Evolutionary conservation across 2,888 invertebrate species (phyloP).

Genomic region (Eueremaeus valkanovi): DNA sequence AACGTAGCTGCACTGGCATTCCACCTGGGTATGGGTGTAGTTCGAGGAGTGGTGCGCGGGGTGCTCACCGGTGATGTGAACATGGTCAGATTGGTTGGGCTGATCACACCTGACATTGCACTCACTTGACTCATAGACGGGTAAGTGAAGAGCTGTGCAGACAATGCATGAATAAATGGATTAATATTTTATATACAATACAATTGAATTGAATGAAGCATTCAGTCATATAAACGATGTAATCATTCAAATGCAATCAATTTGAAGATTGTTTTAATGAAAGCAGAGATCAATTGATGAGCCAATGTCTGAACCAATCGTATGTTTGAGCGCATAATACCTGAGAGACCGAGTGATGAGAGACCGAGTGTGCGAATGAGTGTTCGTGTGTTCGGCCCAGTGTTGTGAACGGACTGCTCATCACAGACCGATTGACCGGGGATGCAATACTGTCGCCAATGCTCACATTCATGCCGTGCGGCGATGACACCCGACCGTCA

Average conservation of each 20-base stretch:
- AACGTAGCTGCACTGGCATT: slow-evolving; percentile 64
- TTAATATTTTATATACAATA: no score
- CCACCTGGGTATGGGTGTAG: slow-evolving; percentile 66
- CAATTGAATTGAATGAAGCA: no score
- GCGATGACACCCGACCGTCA: not conserved
- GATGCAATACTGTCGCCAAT: slow-evolving; percentile 10
- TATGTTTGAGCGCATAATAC: not conserved
- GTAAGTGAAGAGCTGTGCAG: slow-evolving; percentile 78
- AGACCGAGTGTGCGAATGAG: slow-evolving; percentile 83
- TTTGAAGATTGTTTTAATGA: not conserved
- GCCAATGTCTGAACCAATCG: slow-evolving; percentile 43
- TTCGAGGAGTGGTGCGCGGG: slow-evolving; percentile 66
- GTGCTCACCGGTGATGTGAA: slow-evolving; percentile 69
- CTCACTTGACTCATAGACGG: slow-evolving; percentile 76
- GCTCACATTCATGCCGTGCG: not conserved
- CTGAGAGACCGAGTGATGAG: slow-evolving; percentile 31
- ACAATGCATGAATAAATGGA: not conserved
- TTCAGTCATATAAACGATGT: not conserved
- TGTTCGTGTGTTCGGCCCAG: slow-evolving; percentile 58
- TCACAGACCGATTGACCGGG: slow-evolving; percentile 52
- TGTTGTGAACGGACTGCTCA: slow-evolving; percentile 53
- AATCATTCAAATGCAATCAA: not conserved
- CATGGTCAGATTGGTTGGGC: slow-evolving; percentile 79
- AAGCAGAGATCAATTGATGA: slow-evolving; percentile 51
- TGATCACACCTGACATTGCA: slow-evolving; percentile 76